A percentile compares a stretch with the other conserved stretches of the same genome.
These are phyloP conservation scores for Ceratina australensis DNA, from an alignment of 1,140 invertebrate genomes.

Conservation along the genomic window DNA sequence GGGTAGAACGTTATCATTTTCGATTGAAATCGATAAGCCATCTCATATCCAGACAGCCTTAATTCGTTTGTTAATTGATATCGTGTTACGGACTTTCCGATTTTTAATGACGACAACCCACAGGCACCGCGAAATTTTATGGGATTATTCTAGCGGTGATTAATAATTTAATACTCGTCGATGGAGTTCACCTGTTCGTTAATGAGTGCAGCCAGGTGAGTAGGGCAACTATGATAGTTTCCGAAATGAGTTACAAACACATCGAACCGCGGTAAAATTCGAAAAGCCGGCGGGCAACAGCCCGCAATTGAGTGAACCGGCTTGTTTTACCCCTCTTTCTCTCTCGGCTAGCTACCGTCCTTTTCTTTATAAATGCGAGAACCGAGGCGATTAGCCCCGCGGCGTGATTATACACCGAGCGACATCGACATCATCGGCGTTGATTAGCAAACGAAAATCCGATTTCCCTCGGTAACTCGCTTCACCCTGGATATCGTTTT, in stretches of 20 bases:
- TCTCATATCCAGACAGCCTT: too few species aligned
- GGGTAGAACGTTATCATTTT: too few species aligned
- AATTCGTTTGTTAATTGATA: too few species aligned
- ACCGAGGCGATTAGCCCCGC: constrained; percentile 56
- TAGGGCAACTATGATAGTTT: constrained; percentile 51
- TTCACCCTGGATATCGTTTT: constrained; percentile 15
- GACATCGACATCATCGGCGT: constrained; percentile 62
- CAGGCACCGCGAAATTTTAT: constrained; percentile 2
- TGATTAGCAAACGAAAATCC: constrained; percentile 64
- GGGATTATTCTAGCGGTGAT: constrained; percentile 3
- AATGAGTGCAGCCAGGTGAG: constrained; percentile 34
- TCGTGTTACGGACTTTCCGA: too few species aligned
- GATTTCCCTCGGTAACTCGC: constrained; percentile 43
- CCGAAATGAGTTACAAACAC: constrained; percentile 57
- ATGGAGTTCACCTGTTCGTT: constrained; percentile 43
- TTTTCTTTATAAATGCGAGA: constrained; percentile 45
- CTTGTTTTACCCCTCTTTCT: constrained; percentile 45
- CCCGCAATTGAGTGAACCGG: constrained; percentile 16
- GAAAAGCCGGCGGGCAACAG: constrained; percentile 47
- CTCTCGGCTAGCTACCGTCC: neutral
- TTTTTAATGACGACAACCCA: too few species aligned
- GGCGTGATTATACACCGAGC: constrained; percentile 58
- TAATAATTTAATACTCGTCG: constrained; percentile 38
- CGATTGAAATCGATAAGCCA: too few species aligned
- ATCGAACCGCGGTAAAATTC: constrained; percentile 49